Evolutionary conservation across 2,113 vertebrate genomes (phyloP), one percentile per base, ranked within the genome.

Genomic region (Leucoraja erinaceus): DNA sequence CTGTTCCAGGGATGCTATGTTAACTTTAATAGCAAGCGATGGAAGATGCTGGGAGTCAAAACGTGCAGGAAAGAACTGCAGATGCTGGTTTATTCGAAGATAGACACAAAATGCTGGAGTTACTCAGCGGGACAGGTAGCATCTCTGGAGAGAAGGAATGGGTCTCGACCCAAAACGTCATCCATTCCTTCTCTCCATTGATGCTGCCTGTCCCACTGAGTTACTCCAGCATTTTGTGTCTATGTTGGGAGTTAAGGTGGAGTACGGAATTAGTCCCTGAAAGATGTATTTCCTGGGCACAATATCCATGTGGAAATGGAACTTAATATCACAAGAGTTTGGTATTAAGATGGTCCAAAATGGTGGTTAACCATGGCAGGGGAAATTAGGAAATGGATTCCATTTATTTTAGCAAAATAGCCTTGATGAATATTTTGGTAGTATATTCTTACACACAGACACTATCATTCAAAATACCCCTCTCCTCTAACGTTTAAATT

Each of bases 401-500:
- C 14, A 3, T 86, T 63, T 63, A 72, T 63, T 66, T 63, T 8
- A 81, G 47, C n/a, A 77, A 38, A 47, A 47, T 54, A 54, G 18
- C 79, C n/a, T 86, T 59, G 18, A 63, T n/a, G 83, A 66, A 88
- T 88, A 88, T 88, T 88, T 88, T 66, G n/a, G 31, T n/a, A 33
- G 63, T 14, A 77, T n/a, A 28, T 83, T 25, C 54, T 28, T 38
- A 54, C 7, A 8, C 0, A 8, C 25, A 28, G 20, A 61, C 59
- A 28, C 22, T 22, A 47, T 22, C 38, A 63, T n/a, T 8, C 61
- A 63, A n/a, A 61, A n/a, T 18, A 88, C n/a, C 18, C 14, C 59
- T 63, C n/a, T n/a, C 20, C 59, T 63, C 63, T 88, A 63, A 88
- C 18, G 83, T 63, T n/a, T 14, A 56, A n/a, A 12, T 4, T 86